Conservation (phyloP, 2,113 vertebrate species). For the Leucoraja erinaceus region DNA sequence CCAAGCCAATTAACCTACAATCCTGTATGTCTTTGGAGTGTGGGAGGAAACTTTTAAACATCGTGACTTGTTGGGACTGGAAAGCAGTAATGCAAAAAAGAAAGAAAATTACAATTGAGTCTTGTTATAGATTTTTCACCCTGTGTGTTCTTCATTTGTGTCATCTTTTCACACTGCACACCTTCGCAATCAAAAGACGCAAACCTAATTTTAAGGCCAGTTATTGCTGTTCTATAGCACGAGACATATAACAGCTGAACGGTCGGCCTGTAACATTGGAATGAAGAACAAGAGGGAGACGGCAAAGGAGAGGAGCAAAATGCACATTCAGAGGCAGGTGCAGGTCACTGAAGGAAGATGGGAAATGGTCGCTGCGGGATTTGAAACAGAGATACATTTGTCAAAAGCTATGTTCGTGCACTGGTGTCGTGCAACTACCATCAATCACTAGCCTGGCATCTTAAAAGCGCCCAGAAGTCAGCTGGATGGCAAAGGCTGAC, state of each 20-base stretch:
- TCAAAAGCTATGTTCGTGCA: background rate
- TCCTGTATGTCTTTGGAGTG: too few relatives aligned
- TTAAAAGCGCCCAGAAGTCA: background rate
- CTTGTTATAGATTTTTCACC: background rate
- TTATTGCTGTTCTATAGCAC: background rate
- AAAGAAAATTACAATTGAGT: background rate
- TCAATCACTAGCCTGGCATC: background rate
- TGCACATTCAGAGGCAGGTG: background rate
- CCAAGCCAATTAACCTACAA: too few relatives aligned
- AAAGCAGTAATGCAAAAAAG: background rate
- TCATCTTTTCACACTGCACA: background rate
- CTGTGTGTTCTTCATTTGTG: background rate
- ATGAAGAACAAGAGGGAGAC: background rate
- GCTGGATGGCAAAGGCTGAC: background rate
- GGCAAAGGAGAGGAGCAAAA: background rate
- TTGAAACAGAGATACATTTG: background rate
- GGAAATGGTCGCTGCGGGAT: background rate
- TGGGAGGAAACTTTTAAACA: too few relatives aligned
- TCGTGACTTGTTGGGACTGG: background rate
- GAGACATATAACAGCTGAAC: background rate
- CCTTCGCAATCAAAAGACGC: background rate
- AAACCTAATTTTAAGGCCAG: background rate
- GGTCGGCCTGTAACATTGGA: background rate
- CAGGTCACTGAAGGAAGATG: background rate
- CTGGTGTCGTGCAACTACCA: background rate